Base-by-base conservation (phyloP, 2,888 invertebrate species). In the Nomada fabriciana region DNA sequence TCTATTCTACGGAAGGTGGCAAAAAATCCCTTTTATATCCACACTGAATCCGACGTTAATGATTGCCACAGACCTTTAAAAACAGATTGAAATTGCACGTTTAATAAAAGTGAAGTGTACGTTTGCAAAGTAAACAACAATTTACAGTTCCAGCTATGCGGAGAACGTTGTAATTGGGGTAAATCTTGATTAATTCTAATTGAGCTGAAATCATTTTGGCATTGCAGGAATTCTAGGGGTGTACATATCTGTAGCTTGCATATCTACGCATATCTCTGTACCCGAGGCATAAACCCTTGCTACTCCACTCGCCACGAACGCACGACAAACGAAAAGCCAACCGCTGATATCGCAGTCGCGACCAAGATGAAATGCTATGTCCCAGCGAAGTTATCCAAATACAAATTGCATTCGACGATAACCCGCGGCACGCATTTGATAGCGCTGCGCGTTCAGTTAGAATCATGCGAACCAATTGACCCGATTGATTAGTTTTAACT, bases 291-390 rank as follows among this genome's bases (percentile, higher is more conserved):
- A 81, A 83, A 83, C 77, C 70, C 59, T 73, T 63, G 70, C 70
- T 72, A 78, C 78, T 74, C 83, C 80, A 80, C 76, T 83, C 83
- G 65, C 80, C 76, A 52, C 76, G 65, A 85, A 81, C 81, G 72
- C 77, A 63, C 63, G 73, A 69, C 77, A 71, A 83, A 80, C 80
- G 84, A 84, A 80, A 85, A 80, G 80, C 83, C 77, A 78, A 67
- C 65, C 71, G 43, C 50, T 65, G 80, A 80, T 83, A 83, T 80
- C 84, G 69, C 64, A 64, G 42, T 55, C 50, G 25, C 57, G 36
- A 36, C 61, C 53, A 73, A 80, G 76, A 80, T 78, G 74, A 80
- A 82, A 74, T 84, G 77, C 79, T 64, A 47, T 53, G 63, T 63
- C 71, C 53, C 63, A 60, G 64, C 59, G 57, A 81, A 83, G 76